Evolutionary conservation across 30 jellyfish, hydroid and myxozoan species (phyloP), one percentile per base, ranked within the genome.

Genomic region (Chironex yamaguchii): DNA sequence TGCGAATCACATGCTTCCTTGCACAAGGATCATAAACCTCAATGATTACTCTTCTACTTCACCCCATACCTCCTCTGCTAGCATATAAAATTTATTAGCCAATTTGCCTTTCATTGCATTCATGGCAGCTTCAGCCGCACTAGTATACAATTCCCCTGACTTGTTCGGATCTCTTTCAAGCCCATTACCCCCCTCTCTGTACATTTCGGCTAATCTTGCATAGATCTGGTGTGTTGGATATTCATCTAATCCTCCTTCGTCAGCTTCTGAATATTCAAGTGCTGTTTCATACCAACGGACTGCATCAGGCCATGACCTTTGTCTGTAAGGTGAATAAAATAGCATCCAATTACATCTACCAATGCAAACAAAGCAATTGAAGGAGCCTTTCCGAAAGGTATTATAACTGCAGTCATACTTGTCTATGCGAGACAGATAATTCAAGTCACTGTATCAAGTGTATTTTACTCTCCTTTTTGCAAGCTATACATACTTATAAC

Each of bases 41-140:
- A 49, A 9, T 14, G 2, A n/a, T 42, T 66, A 77, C 52, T 79
- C 96, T 62, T 86, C 97, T 34, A 88, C 79, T 72, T 92, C 98
- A 13, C 91, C 97, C 95, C 95, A 88, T 14, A 91, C 96, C 79
- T 95, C 99, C 52, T 95, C 99, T 13, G 99, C 99, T n/a, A 89
- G 71, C 96, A 95, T 90, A 32, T 87, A 95, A 74, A 82, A 95
- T 63, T 81, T 85, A 66, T 89, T 95, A 21, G 99, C 96, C 36
- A 95, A 82, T 67, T 89, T 95, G 1, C 99, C 99, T 71, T 95
- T 90, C 96, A 96, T 96, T 0, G 87, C 85, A 32, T 78, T 78
- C 91, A 95, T 62, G 13, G 99, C 99, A 2, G 90, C 95, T 36
- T 95, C 99, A 0, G 97, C 99, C 25, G 99, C 99, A n/a, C 73